Evolutionary conservation across 2,888 invertebrate genomes (phyloP), one percentile per base, ranked within the genome.

Genomic region (Epistrophe eligans): DNA sequence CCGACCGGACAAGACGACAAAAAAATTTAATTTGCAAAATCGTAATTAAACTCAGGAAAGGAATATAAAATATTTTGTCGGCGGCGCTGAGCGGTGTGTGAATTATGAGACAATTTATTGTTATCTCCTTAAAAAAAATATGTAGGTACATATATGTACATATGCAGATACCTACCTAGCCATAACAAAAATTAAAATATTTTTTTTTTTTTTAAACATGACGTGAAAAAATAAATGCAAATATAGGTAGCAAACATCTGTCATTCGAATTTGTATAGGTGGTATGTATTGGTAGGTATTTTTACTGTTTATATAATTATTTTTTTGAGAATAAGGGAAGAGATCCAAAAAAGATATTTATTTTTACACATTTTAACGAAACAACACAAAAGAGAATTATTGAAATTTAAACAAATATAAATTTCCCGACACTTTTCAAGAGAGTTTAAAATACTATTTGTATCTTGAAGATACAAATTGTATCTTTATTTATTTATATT

Each of bases 311-410:
- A 9, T 67, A 48, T 45, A 58, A 32, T 28, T 17, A 0, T 28
- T 24, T 24, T 24, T 24, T 24, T 24, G 24, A 1, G 8, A 28
- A 28, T 57, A 57, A 55, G 60, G 40, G 55, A 17, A 32, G 32
- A 64, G 48, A 58, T 74, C 70, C 1, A 57, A 72, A 77, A 77
- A 72, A 72, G 77, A 32, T 67, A 77, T 81, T 81, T 85, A 85
- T 85, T 85, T 85, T 60, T 85, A 81, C 17, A 58, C 48, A 45
- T 74, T 70, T 50, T 19, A 60, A 35, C 55, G 57, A 28, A 17
- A 43, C 57, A 35, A 52, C 50, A 66, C 48, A 48, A 52, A 24
- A 55, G 52, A 58, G 38, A 19, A 64, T 17, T 66, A 60, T 73
- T 48, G 4, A 9, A 10, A 55, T 55, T 71, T 24, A 57, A 40